Base-by-base conservation (phyloP, 23 tunicate genomes). In the Trididemnum nubilum region DNA sequence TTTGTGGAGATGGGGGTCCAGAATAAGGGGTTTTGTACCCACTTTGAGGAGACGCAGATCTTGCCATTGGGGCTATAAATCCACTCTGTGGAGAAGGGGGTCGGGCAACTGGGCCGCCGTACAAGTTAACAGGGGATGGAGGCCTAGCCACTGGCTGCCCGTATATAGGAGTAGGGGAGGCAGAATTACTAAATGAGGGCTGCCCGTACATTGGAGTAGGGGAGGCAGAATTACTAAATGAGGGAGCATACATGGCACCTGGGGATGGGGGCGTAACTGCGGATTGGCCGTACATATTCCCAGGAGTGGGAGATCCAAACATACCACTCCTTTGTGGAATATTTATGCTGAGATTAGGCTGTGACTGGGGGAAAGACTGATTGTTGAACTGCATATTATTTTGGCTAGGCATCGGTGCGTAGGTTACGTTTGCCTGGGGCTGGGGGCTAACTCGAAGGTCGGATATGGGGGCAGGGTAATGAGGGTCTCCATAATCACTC, bases 361-460 rank as follows among this genome's bases (percentile, higher is more conserved):
- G 54, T 44, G 54, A 44, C 9, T 9, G 12, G 9, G 54, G 54
- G 9, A 7, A 15, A 44, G 54, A 9, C 12, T 44, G 15, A 7
- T 9, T 7, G 54, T 44, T 44, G 15, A 44, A 44, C 54, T 44
- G 54, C 54, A 44, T 44, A 44, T 44, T 44, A 44, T 44, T 44
- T 9, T 9, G 54, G 54, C 15, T 44, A 44, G 9, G 9, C 54
- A 44, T 44, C 54, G 12, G 54, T 7, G 54, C 9, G 54, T 44
- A 44, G 54, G 54, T 44, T 15, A 44, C 54, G 15, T 44, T 33
- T 31, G 74, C n/a, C 21, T 33, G 38, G 21, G 37, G 74, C 19
- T 67, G 25, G 74, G 74, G 74, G 74, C 38, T 31, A 7, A 32
- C 38, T 67, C 74, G 37, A 9, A n/a, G 38, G 33, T 67, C 74